Base-by-base conservation (phyloP, 2,888 invertebrate species). In the Ochropacha duplaris region DNA sequence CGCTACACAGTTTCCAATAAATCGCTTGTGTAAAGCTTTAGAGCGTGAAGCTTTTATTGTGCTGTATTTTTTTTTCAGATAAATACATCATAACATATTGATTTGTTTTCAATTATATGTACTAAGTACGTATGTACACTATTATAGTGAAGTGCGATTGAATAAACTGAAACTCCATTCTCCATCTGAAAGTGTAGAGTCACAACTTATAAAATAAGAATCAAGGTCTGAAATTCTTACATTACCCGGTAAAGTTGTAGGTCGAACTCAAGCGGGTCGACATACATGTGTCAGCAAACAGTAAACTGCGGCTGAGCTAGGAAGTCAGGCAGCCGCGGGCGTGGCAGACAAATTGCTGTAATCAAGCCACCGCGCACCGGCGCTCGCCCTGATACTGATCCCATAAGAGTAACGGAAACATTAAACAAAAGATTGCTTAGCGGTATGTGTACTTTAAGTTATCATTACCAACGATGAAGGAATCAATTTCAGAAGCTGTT, bases 281-380 rank as follows among this genome's bases (percentile, higher is more conserved):
- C n/a, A 19, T 28, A 26, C 26, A 26, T 62, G 56, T 50, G 52
- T 64, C 60, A 55, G 52, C 52, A 36, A 58, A 68, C 61, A 61
- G 64, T 70, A 70, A 68, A 62, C 63, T 60, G 61, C 59, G 60
- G 64, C 54, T 63, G 50, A 59, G 64, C 55, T 61, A 65, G 62
- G 69, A 57, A 55, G 67, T 66, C 66, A 60, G 69, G 72, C 65
- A 60, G 57, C 55, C 66, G 64, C 64, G 71, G 71, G 71, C 72
- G 70, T 66, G 68, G 64, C 68, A 73, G 76, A 83, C 79, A 86
- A 86, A 86, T 86, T 80, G 76, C 75, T 68, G 81, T 75, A 81
- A 86, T 86, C 79, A 83, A 76, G 72, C 66, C 68, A 59, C 60
- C 44, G 51, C 16, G 51, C 28, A 31, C n/a, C 26, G 28, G 28